Evolutionary conservation across 2,797 vertebrate species (phyloP).

Genomic region (Aselliscus stoliczkanus): DNA sequence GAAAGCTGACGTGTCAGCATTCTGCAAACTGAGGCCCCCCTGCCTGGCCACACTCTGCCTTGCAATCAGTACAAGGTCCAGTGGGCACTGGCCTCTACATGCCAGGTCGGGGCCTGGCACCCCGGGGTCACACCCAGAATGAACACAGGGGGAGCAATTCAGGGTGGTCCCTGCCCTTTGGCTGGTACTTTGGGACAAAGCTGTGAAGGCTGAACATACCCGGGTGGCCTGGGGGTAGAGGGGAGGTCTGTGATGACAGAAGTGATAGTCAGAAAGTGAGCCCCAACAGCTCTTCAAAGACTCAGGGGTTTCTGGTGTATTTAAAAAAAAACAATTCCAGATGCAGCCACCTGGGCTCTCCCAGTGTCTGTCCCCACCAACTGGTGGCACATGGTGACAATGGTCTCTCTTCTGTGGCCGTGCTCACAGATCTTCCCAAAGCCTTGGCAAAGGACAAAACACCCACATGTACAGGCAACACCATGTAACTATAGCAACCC

Average conservation of each 20-base stretch:
- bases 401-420: neutral
- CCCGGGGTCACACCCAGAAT: neutral
- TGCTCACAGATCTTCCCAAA: rapidly evolving
- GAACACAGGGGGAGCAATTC: rapidly evolving
- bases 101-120: neutral
- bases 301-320: neutral
- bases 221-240: neutral
- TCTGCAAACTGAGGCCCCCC: neutral
- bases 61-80: neutral
- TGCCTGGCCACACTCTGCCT: rapidly evolving
- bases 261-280: neutral
- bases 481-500: neutral
- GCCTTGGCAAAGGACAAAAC: neutral
- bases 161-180: neutral
- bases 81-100: rapidly evolving
- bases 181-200: neutral
- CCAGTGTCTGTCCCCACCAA: neutral
- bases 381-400: neutral
- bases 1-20: neutral
- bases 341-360: neutral
- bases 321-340: neutral
- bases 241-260: neutral
- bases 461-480: neutral
- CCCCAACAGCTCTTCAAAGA: neutral
- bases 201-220: neutral